Evolutionary conservation across 2,113 vertebrate genomes (phyloP).

Genomic region (Tylochromis polylepis): DNA sequence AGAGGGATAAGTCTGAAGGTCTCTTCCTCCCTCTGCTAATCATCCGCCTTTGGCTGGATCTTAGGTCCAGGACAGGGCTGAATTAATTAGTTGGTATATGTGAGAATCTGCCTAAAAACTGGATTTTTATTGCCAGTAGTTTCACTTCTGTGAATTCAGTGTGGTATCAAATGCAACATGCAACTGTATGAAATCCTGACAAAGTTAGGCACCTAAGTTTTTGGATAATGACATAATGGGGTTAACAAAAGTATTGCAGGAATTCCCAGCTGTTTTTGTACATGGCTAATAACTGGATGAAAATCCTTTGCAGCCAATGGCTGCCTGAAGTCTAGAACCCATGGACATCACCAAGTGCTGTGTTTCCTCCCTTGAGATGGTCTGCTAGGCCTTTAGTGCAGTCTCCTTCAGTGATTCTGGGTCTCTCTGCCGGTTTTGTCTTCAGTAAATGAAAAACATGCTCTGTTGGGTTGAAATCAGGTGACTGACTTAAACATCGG

Average conservation of each 20-base stretch:
- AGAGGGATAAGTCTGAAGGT: constrained; percentile 36
- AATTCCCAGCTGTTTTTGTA: neutral
- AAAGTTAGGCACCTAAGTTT: neutral
- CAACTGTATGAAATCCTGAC: neutral
- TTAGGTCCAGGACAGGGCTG: neutral
- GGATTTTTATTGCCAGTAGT: neutral
- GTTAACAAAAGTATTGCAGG: neutral
- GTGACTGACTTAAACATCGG: neutral
- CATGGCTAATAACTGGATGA: neutral
- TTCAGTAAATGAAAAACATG: neutral
- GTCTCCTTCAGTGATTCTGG: neutral
- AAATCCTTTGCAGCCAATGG: neutral
- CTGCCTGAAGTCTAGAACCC: neutral
- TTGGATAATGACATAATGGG: neutral
- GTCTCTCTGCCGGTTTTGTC: neutral
- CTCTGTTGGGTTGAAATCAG: neutral
- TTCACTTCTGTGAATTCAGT: neutral
- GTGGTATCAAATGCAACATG: neutral
- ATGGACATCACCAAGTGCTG: neutral
- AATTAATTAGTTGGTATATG: neutral
- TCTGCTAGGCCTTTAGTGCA: neutral
- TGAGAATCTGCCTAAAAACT: neutral
- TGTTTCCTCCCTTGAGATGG: neutral
- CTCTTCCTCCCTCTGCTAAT: neutral
- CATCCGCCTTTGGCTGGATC: neutral